These are phyloP conservation scores for Cydia strobilella DNA, from an alignment of 1,140 invertebrate genomes.

Conservation along the genomic window DNA sequence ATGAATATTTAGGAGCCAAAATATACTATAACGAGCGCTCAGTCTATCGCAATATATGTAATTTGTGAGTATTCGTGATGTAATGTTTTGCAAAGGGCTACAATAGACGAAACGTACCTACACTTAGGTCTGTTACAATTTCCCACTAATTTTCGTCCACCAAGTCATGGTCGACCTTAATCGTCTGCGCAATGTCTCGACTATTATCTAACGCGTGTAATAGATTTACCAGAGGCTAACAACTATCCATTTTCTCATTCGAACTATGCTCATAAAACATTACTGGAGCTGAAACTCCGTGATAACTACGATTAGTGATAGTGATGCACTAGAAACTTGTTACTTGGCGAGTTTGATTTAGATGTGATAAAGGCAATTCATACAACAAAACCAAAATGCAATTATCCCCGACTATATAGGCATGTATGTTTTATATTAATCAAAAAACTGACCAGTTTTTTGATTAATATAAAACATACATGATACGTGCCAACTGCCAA, in stretches of 20 bases:
- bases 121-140: conserved; percentile 17
- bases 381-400: background rate
- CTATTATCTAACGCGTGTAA: conserved; percentile 23
- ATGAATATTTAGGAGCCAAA: background rate
- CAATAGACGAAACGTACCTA: background rate
- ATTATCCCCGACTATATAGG: too few species aligned
- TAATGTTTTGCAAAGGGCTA: conserved; percentile 3
- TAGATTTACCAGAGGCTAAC: conserved; percentile 28
- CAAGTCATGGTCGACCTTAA: conserved; percentile 15
- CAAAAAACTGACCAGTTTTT: too few species aligned
- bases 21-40: background rate
- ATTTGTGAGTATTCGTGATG: background rate
- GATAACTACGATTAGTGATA: background rate
- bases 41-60: background rate
- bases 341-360: background rate
- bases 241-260: conserved; percentile 2
- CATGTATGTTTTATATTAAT: too few species aligned
- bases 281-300: background rate
- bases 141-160: conserved; percentile 18
- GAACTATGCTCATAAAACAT: background rate
- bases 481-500: too few species aligned
- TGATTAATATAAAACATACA: too few species aligned
- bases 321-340: conserved; percentile 19
- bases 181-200: conserved; percentile 22
- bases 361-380: background rate